Conservation (phyloP, 1,140 invertebrate species). For the Macrobrachium nipponense region DNA sequence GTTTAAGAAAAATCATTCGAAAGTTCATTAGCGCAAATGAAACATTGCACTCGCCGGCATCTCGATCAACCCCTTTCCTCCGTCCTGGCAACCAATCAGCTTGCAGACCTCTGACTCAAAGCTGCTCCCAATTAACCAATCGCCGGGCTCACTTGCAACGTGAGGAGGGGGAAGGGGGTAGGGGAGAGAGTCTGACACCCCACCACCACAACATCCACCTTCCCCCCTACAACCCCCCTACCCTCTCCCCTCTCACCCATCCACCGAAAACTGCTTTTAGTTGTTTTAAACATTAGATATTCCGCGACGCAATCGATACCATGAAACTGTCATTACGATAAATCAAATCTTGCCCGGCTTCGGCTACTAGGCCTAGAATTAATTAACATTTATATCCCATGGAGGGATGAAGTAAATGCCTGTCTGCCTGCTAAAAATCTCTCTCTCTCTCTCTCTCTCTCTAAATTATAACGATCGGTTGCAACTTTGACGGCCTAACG, state of each 20-base stretch:
- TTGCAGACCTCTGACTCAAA: constrained; percentile 51
- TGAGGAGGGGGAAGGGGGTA: too few relatives aligned
- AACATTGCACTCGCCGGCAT: constrained; percentile 6
- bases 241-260: too few relatives aligned
- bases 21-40: not conserved
- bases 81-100: constrained; percentile 39
- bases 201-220: too few relatives aligned
- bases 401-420: not conserved
- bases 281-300: constrained; percentile 45
- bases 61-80: constrained; percentile 27
- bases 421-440: not conserved
- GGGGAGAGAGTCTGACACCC: too few relatives aligned
- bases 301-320: constrained; percentile 37
- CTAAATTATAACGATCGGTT: too few relatives aligned
- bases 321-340: constrained; percentile 16
- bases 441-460: not conserved
- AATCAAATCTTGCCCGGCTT: constrained; percentile 3
- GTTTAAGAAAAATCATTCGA: not conserved
- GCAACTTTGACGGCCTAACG: too few relatives aligned
- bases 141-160: not conserved
- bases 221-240: too few relatives aligned
- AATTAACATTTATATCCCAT: not conserved
- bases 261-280: constrained; percentile 29
- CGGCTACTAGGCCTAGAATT: not conserved
- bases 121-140: constrained; percentile 44